These are phyloP conservation scores for Pyrocephalus nanus DNA, from an alignment of 2,797 vertebrate genomes.

Conservation along the genomic window DNA sequence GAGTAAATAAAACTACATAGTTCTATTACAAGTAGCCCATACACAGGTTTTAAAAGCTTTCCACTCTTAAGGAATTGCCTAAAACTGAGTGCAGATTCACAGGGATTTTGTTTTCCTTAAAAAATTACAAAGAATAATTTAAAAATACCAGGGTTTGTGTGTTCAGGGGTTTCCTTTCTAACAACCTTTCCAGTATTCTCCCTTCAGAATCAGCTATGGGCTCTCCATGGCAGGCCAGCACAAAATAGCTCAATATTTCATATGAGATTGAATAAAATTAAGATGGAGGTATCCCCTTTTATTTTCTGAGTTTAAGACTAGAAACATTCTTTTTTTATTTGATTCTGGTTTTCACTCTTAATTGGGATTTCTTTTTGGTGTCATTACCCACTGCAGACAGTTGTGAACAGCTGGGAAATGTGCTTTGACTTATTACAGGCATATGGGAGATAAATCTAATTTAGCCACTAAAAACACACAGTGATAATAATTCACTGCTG, in stretches of 20 bases:
- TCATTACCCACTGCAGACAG: background rate
- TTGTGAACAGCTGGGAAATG: background rate
- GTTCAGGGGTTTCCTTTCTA: background rate
- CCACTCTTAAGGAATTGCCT: background rate
- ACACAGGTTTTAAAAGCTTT: background rate
- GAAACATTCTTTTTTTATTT: background rate
- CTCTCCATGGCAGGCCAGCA: background rate
- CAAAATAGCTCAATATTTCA: background rate
- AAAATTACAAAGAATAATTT: background rate
- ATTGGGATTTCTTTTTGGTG: fast-evolving
- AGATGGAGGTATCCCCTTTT: background rate
- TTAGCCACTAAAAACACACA: background rate
- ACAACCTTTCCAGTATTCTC: background rate
- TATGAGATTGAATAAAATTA: background rate
- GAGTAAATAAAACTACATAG: background rate
- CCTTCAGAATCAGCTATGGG: background rate
- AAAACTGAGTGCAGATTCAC: background rate
- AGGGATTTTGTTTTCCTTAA: background rate
- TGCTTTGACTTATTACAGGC: background rate
- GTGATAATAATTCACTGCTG: background rate
- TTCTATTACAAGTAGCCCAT: background rate
- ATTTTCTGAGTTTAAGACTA: background rate
- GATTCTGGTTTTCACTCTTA: background rate
- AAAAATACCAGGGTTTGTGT: fast-evolving
- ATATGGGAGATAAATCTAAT: background rate